Conservation (phyloP, 1,140 invertebrate species). For the Hylaeus volcanicus region DNA sequence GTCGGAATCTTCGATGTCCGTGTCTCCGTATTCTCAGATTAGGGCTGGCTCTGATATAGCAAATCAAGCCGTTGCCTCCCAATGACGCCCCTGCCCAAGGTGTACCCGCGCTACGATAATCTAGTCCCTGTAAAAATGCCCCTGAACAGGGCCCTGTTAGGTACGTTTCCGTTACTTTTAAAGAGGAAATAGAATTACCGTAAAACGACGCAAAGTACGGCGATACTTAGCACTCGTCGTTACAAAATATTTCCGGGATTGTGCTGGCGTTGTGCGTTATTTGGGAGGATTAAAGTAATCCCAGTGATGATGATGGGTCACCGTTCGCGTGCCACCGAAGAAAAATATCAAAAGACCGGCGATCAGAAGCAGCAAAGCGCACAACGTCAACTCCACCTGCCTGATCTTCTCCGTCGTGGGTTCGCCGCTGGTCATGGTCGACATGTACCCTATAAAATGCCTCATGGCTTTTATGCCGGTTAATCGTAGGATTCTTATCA, state of each 20-base stretch:
- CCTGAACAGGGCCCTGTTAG: too few species aligned
- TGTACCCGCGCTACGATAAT: too few species aligned
- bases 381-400: conserved; percentile 86
- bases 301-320: conserved; percentile 90
- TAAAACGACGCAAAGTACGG: too few species aligned
- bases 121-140: too few species aligned
- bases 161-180: too few species aligned
- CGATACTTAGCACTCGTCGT: too few species aligned
- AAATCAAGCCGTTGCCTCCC: too few species aligned
- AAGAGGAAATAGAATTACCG: too few species aligned
- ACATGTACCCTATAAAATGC: conserved; percentile 84
- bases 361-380: conserved; percentile 87
- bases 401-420: conserved; percentile 83
- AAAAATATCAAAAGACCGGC: conserved; percentile 86
- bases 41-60: too few species aligned
- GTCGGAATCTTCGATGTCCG: too few species aligned
- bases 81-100: too few species aligned
- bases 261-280: conserved; percentile 41
- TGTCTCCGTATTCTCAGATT: too few species aligned
- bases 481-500: conserved; percentile 84
- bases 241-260: not conserved
- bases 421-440: conserved; percentile 81
- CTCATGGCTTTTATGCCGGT: conserved; percentile 84
- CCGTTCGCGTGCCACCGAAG: conserved; percentile 85
- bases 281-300: conserved; percentile 90